These are phyloP conservation scores for Rhinella marina DNA, from an alignment of 2,797 vertebrate genomes.

Conservation along the genomic window DNA sequence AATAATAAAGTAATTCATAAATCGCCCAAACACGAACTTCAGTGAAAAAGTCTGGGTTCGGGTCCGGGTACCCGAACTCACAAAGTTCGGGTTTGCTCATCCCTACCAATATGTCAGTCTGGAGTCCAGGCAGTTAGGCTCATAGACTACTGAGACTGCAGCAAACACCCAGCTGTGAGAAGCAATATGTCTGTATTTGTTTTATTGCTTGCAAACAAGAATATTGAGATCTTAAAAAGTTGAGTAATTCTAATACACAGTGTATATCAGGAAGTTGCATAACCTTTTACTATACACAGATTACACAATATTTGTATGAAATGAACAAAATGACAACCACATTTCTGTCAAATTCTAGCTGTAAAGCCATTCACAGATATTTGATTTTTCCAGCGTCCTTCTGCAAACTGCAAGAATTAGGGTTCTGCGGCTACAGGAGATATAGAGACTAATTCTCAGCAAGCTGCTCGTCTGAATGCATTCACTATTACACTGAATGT, in stretches of 20 bases:
- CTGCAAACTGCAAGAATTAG: not conserved
- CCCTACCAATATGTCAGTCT: too few relatives aligned
- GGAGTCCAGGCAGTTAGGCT: too few relatives aligned
- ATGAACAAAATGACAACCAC: not conserved
- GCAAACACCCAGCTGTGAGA: too few relatives aligned
- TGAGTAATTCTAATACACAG: not conserved
- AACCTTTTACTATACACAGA: not conserved
- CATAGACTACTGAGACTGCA: too few relatives aligned
- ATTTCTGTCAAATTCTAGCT: not conserved
- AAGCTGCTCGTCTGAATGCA: slow-evolving; percentile 26
- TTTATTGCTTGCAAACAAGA: too few relatives aligned
- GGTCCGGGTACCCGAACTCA: too few relatives aligned
- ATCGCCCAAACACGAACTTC: too few relatives aligned
- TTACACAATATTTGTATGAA: not conserved
- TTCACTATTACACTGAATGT: slow-evolving; percentile 36
- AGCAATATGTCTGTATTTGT: too few relatives aligned
- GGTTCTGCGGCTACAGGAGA: not conserved
- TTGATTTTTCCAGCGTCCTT: not conserved
- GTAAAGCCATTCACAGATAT: not conserved
- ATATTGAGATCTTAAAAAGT: not conserved
- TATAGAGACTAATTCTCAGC: not conserved
- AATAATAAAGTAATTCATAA: too few relatives aligned
- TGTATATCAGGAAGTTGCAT: too few relatives aligned
- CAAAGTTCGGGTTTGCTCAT: too few relatives aligned
- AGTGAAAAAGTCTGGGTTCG: too few relatives aligned